A percentile compares a stretch with the other conserved stretches of the same genome.
phyloP scores from a whole-genome alignment of 1,140 invertebrate species.

The Atta texana region DNA sequence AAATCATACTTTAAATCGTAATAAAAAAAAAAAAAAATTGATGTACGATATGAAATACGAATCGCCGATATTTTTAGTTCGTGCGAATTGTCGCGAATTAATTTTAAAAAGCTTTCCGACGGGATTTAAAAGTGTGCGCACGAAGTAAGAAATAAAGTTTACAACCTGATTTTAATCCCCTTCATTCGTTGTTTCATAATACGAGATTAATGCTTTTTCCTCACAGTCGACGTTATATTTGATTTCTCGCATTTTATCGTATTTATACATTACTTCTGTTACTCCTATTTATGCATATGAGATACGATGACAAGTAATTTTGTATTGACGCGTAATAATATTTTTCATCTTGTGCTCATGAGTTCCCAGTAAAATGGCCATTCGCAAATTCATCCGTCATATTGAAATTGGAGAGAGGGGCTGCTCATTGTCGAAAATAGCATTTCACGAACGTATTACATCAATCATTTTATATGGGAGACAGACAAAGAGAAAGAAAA shows the following conservation, averaged over 20 bases:
- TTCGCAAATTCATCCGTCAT: conserved; percentile 79
- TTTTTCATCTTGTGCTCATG: conserved; percentile 55
- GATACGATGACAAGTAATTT: conserved; percentile 44
- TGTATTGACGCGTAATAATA: conserved; percentile 54
- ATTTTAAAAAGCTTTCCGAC: background rate
- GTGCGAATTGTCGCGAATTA: background rate
- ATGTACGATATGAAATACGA: background rate
- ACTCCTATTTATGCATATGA: conserved; percentile 47
- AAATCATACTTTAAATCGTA: background rate
- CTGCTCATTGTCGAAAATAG: conserved; percentile 76
- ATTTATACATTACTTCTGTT: background rate
- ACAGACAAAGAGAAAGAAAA: conserved; percentile 31
- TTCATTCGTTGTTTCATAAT: background rate
- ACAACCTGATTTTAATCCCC: background rate
- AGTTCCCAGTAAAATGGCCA: conserved; percentile 53
- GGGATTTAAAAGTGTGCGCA: conserved; percentile 8
- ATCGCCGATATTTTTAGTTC: background rate
- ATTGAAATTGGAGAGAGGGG: conserved; percentile 70
- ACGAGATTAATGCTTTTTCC: background rate
- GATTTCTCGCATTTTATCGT: background rate
- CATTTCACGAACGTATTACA: conserved; percentile 53
- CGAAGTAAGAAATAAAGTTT: background rate
- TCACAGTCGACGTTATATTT: background rate
- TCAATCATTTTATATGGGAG: conserved; percentile 60
- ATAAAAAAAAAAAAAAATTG: background rate